These are phyloP conservation scores for Campylomormyrus numenius DNA, from an alignment of 2,113 vertebrate species.

Conservation along the genomic window DNA sequence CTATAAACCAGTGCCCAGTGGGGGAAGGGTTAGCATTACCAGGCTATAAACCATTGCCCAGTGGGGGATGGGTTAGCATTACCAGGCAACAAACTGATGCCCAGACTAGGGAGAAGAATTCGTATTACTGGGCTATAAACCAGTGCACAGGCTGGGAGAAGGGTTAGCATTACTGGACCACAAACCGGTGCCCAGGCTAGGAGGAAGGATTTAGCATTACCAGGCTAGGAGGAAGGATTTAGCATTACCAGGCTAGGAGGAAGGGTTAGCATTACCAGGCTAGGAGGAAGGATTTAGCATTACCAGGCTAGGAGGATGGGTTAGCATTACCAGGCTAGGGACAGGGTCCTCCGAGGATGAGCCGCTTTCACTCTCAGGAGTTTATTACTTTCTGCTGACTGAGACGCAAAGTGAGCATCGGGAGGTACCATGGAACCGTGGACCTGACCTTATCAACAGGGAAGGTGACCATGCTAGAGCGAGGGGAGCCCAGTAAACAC, in stretches of 20 bases:
- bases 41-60: background rate
- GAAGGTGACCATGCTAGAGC: background rate
- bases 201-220: background rate
- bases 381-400: conserved; percentile 1
- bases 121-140: background rate
- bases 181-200: background rate
- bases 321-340: background rate
- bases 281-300: background rate
- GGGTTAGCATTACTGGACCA: no score
- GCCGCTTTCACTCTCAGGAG: background rate
- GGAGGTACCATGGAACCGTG: background rate
- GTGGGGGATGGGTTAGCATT: background rate
- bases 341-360: background rate
- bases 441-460: background rate
- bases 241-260: background rate
- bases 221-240: background rate
- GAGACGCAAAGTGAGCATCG: background rate
- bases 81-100: no score
- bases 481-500: conserved; percentile 7
- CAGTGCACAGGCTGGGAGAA: no score
- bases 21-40: background rate
- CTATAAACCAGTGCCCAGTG: background rate
- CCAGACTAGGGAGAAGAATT: background rate
- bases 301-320: background rate
- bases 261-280: no score